phyloP scores from a whole-genome alignment of 2,113 vertebrate species.

The Pterocles orientalis region DNA sequence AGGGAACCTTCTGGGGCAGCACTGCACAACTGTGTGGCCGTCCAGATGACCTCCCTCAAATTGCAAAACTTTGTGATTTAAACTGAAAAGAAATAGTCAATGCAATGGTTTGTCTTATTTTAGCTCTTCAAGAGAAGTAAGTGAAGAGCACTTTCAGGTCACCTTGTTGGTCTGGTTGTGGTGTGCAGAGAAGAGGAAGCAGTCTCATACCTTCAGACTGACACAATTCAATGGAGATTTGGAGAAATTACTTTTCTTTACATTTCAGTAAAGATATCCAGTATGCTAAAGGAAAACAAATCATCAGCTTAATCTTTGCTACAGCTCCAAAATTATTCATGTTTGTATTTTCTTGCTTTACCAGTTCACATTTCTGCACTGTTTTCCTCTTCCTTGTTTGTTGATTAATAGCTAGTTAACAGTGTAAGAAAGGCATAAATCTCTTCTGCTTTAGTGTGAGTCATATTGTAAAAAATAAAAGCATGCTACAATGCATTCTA shows the following conservation, averaged over 20 bases:
- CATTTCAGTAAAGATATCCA: background rate
- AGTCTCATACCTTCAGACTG: background rate
- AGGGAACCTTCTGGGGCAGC: background rate
- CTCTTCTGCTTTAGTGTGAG: background rate
- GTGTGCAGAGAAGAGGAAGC: background rate
- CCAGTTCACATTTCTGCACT: background rate
- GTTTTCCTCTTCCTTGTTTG: background rate
- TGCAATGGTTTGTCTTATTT: background rate
- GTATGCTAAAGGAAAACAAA: background rate
- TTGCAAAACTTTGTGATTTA: background rate
- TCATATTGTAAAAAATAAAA: background rate
- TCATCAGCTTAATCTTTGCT: background rate
- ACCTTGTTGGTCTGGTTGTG: background rate
- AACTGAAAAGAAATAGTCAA: background rate
- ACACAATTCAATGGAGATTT: background rate
- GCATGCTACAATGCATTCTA: background rate
- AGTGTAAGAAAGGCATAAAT: background rate
- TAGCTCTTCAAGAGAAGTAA: background rate
- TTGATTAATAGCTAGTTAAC: background rate
- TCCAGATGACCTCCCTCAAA: background rate
- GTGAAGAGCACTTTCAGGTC: background rate
- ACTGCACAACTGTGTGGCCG: accelerated
- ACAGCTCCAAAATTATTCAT: background rate
- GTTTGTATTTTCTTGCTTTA: background rate
- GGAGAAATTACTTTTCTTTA: background rate